Evolutionary conservation across 2,888 invertebrate species (phyloP).

Genomic region (Stenolophus ochropezus): DNA sequence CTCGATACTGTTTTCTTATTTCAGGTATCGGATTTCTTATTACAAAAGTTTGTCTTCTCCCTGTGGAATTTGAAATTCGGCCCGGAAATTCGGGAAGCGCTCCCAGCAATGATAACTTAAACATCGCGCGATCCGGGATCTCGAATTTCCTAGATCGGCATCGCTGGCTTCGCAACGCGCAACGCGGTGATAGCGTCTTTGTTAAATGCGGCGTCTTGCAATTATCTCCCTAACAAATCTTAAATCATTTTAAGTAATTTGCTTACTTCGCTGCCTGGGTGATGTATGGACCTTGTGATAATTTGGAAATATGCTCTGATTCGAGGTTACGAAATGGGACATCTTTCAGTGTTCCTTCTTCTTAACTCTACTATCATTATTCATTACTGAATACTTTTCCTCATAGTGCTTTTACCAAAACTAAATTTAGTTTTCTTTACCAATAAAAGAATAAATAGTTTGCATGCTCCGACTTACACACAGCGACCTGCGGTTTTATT

Average conservation of each 20-base stretch:
- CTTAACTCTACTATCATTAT: too few species aligned
- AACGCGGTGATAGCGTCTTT: neutral
- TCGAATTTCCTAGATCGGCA: slow-evolving; percentile 6
- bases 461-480: too few species aligned
- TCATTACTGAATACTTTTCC: too few species aligned
- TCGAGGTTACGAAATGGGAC: neutral
- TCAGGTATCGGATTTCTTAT: slow-evolving; percentile 54
- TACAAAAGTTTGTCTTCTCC: slow-evolving; percentile 38
- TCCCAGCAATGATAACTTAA: slow-evolving; percentile 40
- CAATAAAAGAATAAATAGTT: too few species aligned
- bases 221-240: slow-evolving; percentile 13
- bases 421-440: too few species aligned
- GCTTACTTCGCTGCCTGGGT: neutral
- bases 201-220: neutral
- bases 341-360: too few species aligned
- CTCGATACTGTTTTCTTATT: slow-evolving; percentile 36
- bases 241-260: slow-evolving; percentile 32
- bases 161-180: neutral
- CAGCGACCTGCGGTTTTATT: too few species aligned
- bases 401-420: too few species aligned
- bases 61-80: slow-evolving; percentile 44
- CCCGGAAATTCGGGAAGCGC: slow-evolving; percentile 40
- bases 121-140: slow-evolving; percentile 11
- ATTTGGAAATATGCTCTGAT: slow-evolving; percentile 16
- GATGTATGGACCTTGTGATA: slow-evolving; percentile 7